Evolutionary conservation across 2,797 vertebrate species (phyloP).

Genomic region (Argya squamiceps): DNA sequence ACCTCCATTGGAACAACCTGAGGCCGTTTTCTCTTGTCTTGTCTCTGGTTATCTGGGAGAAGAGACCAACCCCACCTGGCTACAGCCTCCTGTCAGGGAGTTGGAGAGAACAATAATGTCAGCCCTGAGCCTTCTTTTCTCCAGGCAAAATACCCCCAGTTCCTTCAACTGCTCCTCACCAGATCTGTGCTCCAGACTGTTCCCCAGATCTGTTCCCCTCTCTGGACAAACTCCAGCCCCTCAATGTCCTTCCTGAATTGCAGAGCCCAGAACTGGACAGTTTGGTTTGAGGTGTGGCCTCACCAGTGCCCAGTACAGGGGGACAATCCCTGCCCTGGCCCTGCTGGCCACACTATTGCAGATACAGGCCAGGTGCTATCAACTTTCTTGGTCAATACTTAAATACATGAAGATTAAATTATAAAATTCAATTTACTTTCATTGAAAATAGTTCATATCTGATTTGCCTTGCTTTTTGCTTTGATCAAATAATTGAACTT

Average conservation of each 20-base stretch:
- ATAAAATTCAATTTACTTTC: not conserved
- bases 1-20: not conserved
- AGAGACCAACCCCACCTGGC: not conserved
- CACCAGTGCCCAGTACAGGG: not conserved
- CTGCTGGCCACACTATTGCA: not conserved
- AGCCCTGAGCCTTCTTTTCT: not conserved
- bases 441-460: not conserved
- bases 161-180: not conserved
- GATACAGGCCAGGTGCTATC: not conserved
- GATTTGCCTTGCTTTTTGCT: not conserved
- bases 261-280: not conserved
- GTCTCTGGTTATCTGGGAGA: not conserved
- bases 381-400: not conserved
- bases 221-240: fast-evolving
- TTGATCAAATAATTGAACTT: not conserved
- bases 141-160: fast-evolving
- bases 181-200: not conserved
- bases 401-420: not conserved
- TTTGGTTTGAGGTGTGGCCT: fast-evolving
- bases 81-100: not conserved
- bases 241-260: fast-evolving
- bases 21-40: not conserved
- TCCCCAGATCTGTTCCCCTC: fast-evolving
- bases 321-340: not conserved
- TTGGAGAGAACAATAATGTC: not conserved